Conservation (phyloP, 1,140 invertebrate species). For the Zaprionus kolodkinae region DNA sequence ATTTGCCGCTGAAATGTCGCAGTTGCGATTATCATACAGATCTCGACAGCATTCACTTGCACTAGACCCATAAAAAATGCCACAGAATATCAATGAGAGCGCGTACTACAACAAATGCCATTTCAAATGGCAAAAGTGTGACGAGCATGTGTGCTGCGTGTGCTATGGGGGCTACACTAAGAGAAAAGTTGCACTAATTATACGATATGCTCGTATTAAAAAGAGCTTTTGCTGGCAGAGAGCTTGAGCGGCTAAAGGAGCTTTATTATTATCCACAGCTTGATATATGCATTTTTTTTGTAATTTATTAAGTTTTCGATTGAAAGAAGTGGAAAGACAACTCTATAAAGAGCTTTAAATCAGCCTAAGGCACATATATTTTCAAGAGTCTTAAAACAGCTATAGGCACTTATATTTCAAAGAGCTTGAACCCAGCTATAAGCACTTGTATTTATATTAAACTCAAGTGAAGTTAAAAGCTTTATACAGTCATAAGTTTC, state of each 20-base stretch:
- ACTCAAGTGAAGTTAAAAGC: too few relatives aligned
- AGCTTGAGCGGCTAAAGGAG: not conserved
- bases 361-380: too few relatives aligned
- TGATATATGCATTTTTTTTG: too few relatives aligned
- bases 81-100: conserved; percentile 76
- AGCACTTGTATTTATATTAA: too few relatives aligned
- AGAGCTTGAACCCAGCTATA: too few relatives aligned
- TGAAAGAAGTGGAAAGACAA: too few relatives aligned
- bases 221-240: not conserved
- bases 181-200: conserved; percentile 7
- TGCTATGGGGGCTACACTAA: conserved; percentile 25
- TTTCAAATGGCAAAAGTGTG: conserved; percentile 53
- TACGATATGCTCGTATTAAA: not conserved
- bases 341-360: too few relatives aligned
- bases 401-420: too few relatives aligned
- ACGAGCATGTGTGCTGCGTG: conserved; percentile 39
- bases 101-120: conserved; percentile 56
- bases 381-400: too few relatives aligned
- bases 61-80: conserved; percentile 55
- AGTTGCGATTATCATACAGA: conserved; percentile 55
- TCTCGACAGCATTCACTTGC: conserved; percentile 55
- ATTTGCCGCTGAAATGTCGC: conserved; percentile 57
- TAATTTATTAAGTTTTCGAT: too few relatives aligned
- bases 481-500: too few relatives aligned
- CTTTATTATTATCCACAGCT: not conserved